These are phyloP conservation scores for Camelus dromedarius DNA, from an alignment of 2,113 vertebrate species.

Conservation along the genomic window DNA sequence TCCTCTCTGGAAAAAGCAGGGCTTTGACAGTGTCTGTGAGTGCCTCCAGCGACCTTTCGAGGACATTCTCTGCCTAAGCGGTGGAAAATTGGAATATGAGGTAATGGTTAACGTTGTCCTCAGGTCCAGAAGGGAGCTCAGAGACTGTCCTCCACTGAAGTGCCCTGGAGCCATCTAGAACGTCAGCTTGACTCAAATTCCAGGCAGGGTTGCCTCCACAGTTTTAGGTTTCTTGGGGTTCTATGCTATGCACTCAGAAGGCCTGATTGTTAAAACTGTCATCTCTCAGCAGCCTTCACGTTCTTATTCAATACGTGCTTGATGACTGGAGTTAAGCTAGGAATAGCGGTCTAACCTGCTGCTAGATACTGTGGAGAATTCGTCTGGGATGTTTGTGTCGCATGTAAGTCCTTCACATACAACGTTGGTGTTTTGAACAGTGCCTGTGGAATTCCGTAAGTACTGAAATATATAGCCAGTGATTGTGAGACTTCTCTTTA, in stretches of 20 bases:
- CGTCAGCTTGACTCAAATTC: neutral
- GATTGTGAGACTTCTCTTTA: neutral
- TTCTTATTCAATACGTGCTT: neutral
- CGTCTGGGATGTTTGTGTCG: neutral
- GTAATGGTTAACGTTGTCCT: constrained; percentile 18
- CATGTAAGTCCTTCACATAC: neutral
- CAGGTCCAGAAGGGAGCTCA: neutral
- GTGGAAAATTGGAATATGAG: neutral
- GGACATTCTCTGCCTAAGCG: neutral
- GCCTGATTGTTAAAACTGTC: neutral
- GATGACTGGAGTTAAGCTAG: constrained; percentile 34
- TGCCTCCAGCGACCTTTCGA: constrained; percentile 20
- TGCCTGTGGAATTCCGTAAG: neutral
- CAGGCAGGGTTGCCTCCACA: neutral
- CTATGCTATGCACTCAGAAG: constrained; percentile 6
- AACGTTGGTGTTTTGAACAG: constrained; percentile 45
- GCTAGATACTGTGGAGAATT: neutral
- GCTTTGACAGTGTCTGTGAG: neutral
- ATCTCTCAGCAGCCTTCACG: neutral
- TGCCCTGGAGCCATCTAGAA: neutral
- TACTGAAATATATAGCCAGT: neutral
- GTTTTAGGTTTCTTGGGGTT: constrained; percentile 9
- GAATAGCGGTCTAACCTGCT: neutral
- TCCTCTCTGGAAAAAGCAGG: neutral
- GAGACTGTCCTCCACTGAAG: neutral